Base-by-base conservation (phyloP, 2,113 vertebrate genomes). In the Apeltes quadracus region DNA sequence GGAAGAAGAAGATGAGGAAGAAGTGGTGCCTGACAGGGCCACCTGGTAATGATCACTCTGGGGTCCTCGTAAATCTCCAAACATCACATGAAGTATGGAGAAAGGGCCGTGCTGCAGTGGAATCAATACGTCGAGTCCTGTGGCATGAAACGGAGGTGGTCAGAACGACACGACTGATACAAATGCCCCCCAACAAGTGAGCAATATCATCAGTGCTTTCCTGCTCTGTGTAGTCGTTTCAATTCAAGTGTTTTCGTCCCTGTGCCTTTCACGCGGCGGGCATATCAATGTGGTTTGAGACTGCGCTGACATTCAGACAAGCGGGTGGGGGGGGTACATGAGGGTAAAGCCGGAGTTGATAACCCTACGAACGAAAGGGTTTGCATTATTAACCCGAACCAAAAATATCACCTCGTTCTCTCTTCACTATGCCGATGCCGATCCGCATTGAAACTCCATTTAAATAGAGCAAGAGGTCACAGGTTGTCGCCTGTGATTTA, bases 11-110 rank as follows among this genome's bases (percentile, higher is more conserved):
- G 64, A 76, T 77, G 64, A 76, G 77, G 72, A 54, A 29, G 75
- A 80, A 75, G 66, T 59, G 65, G 32, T 65, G 61, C 38, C 55
- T 3, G 41, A 50, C 59, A 75, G 63, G 75, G 61, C 68, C 72
- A 82, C 78, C 72, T 72, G 68, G 72, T 84, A 89, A 90, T 82
- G 85, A 83, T 70, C 79, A 72, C 72, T 74, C 71, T 61, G 61
- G 74, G 81, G 75, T 66, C 66, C 73, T 79, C 74, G 84, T 86
- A 88, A 87, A 87, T 87, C 81, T 75, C 43, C 76, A 86, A 80
- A 39, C 66, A 44, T 58, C 68, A 44, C 69, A 46, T 75, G 68
- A 81, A 44, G 69, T 70, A 78, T 69, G 72, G 50, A 81, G 59
- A 81, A 72, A 44, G 57, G n/a, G 15, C 38, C 51, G 16, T 15